Percentiles rank a stretch among this genome's conserved stretches.
phyloP scores from a whole-genome alignment of 2,888 invertebrate species.

The Chrysolina oricalcia region DNA sequence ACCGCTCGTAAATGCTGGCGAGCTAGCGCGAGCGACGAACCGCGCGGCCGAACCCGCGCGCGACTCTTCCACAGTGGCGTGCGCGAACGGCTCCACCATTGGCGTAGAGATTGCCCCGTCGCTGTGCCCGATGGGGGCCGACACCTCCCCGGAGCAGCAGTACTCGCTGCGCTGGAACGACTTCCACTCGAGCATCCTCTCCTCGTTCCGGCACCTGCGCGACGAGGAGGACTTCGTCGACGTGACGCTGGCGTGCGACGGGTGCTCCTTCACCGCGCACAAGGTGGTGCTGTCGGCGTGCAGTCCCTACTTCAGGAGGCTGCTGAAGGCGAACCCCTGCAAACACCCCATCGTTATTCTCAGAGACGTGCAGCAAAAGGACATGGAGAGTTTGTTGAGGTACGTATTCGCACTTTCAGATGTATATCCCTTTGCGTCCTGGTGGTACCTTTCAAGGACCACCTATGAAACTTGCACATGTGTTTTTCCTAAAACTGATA shows the following conservation, averaged over 20 bases:
- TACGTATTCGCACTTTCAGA: slow-evolving; percentile 61
- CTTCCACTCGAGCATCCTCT: slow-evolving; percentile 92
- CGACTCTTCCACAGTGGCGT: slow-evolving; percentile 26
- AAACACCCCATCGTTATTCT: slow-evolving; percentile 93
- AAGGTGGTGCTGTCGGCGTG: slow-evolving; percentile 93
- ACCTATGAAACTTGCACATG: no score
- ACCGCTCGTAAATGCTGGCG: slow-evolving; percentile 38
- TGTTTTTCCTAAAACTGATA: no score
- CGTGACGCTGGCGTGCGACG: slow-evolving; percentile 93
- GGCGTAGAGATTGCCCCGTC: slow-evolving; percentile 72
- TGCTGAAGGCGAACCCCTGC: slow-evolving; percentile 92
- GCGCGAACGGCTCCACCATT: slow-evolving; percentile 68
- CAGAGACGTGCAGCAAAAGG: slow-evolving; percentile 88
- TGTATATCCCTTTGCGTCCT: no score
- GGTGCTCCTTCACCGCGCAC: slow-evolving; percentile 91
- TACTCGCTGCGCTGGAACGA: slow-evolving; percentile 96
- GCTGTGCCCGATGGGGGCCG: slow-evolving; percentile 76
- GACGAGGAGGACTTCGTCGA: slow-evolving; percentile 96
- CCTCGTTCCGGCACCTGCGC: slow-evolving; percentile 89
- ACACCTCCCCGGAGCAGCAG: slow-evolving; percentile 82
- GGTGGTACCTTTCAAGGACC: no score
- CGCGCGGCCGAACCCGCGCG: slow-evolving; percentile 31
- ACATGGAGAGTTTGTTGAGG: slow-evolving; percentile 90
- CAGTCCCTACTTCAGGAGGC: slow-evolving; percentile 91
- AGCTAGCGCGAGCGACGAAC: slow-evolving; percentile 53